phyloP scores from a whole-genome alignment of 2,113 vertebrate species.

The Oenanthe oenanthe region DNA sequence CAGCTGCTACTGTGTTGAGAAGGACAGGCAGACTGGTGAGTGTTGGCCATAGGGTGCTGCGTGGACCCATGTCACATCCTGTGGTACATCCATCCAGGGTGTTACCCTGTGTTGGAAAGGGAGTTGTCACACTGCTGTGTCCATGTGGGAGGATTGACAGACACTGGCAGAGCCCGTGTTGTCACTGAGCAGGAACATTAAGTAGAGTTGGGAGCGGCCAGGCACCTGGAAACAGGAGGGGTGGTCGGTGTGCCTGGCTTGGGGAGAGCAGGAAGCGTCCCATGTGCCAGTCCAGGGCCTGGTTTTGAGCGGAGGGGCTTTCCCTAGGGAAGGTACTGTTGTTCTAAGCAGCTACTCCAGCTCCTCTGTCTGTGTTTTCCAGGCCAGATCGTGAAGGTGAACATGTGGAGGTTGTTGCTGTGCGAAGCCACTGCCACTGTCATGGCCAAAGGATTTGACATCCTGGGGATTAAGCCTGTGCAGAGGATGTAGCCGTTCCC shows the following conservation, averaged over 20 bases:
- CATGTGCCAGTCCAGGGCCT: not conserved
- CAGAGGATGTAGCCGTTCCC: conserved; percentile 85
- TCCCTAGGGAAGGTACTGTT: rapidly evolving
- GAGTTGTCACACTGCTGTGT: not conserved
- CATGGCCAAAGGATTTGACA: conserved; percentile 95
- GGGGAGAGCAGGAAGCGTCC: not conserved
- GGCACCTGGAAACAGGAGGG: not conserved
- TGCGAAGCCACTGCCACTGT: conserved; percentile 89
- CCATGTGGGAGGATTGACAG: not conserved
- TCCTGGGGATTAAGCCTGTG: conserved; percentile 92
- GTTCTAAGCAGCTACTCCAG: not conserved
- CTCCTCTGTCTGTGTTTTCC: not conserved
- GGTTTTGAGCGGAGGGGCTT: rapidly evolving
- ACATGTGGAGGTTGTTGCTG: conserved; percentile 94
- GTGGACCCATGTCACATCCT: not conserved
- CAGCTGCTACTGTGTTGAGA: conserved; percentile 97
- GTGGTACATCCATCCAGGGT: rapidly evolving
- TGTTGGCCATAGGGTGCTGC: not conserved
- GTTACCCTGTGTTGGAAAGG: not conserved
- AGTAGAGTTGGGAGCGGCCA: not conserved
- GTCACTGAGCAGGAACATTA: not conserved
- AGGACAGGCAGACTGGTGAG: conserved; percentile 93
- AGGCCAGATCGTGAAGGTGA: conserved; percentile 93
- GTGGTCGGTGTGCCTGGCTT: not conserved
- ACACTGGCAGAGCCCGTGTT: not conserved